These are phyloP conservation scores for Apoda limacodes DNA, from an alignment of 2,888 invertebrate genomes.

Conservation along the genomic window DNA sequence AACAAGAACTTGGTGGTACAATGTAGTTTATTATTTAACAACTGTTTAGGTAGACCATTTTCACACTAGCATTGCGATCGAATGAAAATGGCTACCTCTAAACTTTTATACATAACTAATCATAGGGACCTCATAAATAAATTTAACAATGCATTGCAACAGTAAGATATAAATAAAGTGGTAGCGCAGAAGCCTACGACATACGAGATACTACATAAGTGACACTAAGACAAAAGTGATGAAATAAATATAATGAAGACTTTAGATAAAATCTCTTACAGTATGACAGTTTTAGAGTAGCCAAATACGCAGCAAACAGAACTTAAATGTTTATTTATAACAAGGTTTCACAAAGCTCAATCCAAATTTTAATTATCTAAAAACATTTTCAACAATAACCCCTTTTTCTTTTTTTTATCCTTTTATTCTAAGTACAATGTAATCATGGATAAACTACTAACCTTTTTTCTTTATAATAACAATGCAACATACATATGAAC, in stretches of 20 bases:
- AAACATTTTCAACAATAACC: conserved; percentile 69
- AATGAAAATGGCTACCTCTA: conserved; percentile 67
- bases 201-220: conserved; percentile 36
- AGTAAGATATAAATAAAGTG: conserved; percentile 29
- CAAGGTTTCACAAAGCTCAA: conserved; percentile 61
- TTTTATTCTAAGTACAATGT: conserved; percentile 59
- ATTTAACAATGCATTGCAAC: conserved; percentile 55
- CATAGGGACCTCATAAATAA: conserved; percentile 49
- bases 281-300: conserved; percentile 17
- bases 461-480: conserved; percentile 53
- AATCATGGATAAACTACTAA: conserved; percentile 64
- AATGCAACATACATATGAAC: conserved; percentile 61
- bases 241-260: conserved; percentile 16
- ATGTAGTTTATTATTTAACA: conserved; percentile 77
- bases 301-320: conserved; percentile 32
- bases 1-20: conserved; percentile 71
- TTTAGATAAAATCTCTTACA: conserved; percentile 14
- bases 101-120: conserved; percentile 67
- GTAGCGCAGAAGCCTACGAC: conserved; percentile 51
- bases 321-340: conserved; percentile 39
- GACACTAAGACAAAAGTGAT: conserved; percentile 13
- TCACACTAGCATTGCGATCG: conserved; percentile 47
- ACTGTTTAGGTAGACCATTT: conserved; percentile 69
- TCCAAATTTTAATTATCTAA: conserved; percentile 61
- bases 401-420: conserved; percentile 50